Conservation (phyloP, 2,113 vertebrate genomes). For the Lepus europaeus region DNA sequence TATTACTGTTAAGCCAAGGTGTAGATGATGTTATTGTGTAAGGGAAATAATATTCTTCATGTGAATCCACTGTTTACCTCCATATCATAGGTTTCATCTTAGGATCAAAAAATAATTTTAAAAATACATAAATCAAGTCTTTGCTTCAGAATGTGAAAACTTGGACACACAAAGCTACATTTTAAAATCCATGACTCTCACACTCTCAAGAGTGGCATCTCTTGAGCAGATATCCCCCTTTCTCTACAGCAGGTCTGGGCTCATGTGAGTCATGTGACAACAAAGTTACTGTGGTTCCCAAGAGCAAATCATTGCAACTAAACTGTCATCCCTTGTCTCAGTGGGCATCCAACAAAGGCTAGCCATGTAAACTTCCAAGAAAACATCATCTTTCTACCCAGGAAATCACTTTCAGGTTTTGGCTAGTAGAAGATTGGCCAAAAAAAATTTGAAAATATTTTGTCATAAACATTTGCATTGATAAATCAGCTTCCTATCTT, state of each 20-base stretch:
- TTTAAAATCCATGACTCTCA: conserved; percentile 27
- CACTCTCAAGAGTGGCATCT: background rate
- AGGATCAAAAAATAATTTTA: background rate
- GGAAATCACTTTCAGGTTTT: conserved; percentile 65
- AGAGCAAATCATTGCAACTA: conserved; percentile 4
- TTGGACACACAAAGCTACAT: background rate
- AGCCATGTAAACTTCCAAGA: background rate
- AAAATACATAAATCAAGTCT: background rate
- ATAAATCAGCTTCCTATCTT: conserved; percentile 36
- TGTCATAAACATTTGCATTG: conserved; percentile 61
- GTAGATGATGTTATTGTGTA: background rate
- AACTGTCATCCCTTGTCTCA: background rate
- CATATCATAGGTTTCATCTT: background rate
- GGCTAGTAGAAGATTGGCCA: conserved; percentile 46
- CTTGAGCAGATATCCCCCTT: background rate
- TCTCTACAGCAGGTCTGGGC: background rate
- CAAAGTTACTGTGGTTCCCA: background rate
- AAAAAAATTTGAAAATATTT: conserved; percentile 18
- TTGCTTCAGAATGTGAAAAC: background rate
- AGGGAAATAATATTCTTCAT: conserved; percentile 9
- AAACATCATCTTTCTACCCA: conserved; percentile 23
- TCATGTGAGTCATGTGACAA: background rate
- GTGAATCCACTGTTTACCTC: background rate
- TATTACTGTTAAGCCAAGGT: background rate
- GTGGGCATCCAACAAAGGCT: background rate